Evolutionary conservation across 2,797 vertebrate genomes (phyloP).

Genomic region (Pseudocheirus occidentalis): DNA sequence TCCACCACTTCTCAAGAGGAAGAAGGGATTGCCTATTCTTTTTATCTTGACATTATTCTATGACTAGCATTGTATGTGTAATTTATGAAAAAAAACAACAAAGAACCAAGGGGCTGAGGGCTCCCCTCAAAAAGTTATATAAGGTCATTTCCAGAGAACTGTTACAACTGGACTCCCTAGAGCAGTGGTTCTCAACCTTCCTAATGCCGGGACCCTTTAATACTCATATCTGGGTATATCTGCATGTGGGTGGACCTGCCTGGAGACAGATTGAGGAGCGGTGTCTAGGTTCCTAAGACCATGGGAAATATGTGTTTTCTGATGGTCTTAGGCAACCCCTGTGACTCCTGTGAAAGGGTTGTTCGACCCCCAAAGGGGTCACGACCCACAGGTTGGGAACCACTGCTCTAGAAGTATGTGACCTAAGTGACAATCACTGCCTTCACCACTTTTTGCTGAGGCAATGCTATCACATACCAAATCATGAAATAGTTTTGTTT

Average conservation of each 20-base stretch:
- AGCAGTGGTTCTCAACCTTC: too few relatives aligned
- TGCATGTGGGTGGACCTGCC: too few relatives aligned
- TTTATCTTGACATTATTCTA: background rate
- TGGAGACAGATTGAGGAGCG: too few relatives aligned
- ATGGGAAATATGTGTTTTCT: too few relatives aligned
- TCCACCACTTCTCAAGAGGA: background rate
- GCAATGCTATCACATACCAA: background rate
- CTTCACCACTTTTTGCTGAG: background rate
- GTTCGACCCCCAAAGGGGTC: too few relatives aligned
- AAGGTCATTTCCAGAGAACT: background rate
- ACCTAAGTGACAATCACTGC: background rate
- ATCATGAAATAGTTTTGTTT: conserved; percentile 23
- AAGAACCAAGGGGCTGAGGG: background rate
- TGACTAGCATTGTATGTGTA: background rate
- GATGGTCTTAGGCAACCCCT: too few relatives aligned
- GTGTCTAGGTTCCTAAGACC: too few relatives aligned
- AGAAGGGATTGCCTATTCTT: background rate
- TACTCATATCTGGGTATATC: too few relatives aligned
- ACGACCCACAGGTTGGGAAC: too few relatives aligned
- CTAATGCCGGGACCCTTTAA: too few relatives aligned
- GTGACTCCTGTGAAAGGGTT: too few relatives aligned
- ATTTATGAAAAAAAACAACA: background rate
- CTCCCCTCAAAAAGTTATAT: background rate
- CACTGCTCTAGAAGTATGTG: background rate
- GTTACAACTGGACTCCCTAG: background rate